Evolutionary conservation across 2,113 vertebrate genomes (phyloP).

Genomic region (Apeltes quadracus): DNA sequence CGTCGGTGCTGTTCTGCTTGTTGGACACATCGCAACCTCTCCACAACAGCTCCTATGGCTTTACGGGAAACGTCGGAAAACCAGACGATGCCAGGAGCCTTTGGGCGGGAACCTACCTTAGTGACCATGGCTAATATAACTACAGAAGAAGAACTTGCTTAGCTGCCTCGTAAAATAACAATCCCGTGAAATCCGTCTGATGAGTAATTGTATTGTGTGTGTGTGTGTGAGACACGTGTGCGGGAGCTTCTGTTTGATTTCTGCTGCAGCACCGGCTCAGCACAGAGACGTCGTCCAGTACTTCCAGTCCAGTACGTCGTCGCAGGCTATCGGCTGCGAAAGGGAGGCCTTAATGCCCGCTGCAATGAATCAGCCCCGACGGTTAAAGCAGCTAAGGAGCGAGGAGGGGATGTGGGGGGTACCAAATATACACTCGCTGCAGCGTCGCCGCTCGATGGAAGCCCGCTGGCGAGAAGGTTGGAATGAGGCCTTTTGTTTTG

Average conservation of each 20-base stretch:
- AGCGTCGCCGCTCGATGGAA: conserved; percentile 38
- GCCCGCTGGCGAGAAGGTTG: conserved; percentile 39
- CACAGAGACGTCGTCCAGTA: conserved; percentile 55
- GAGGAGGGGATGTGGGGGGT: background rate
- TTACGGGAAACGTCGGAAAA: conserved; percentile 79
- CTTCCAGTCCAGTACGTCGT: no score
- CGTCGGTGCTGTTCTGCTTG: conserved; percentile 45
- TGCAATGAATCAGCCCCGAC: conserved; percentile 39
- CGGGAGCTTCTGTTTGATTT: conserved; percentile 18
- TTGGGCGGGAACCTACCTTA: no score
- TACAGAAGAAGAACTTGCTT: conserved; percentile 44
- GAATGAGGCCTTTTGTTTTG: conserved; percentile 49
- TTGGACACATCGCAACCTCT: conserved; percentile 55
- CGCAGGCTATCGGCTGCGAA: conserved; percentile 57
- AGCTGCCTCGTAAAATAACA: conserved; percentile 51
- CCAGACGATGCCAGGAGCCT: conserved; percentile 77
- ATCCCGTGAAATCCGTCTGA: conserved; percentile 48
- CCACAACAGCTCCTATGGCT: conserved; percentile 73
- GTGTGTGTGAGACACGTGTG: conserved; percentile 41
- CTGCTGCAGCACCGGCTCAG: conserved; percentile 36
- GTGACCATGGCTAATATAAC: conserved; percentile 64
- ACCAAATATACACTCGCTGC: conserved; percentile 56
- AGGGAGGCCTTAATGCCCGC: conserved; percentile 51
- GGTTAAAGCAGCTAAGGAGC: conserved; percentile 31
- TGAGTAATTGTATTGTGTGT: conserved; percentile 62